Conservation (phyloP, 2,113 vertebrate species). For the Micronycteris hirsuta region DNA sequence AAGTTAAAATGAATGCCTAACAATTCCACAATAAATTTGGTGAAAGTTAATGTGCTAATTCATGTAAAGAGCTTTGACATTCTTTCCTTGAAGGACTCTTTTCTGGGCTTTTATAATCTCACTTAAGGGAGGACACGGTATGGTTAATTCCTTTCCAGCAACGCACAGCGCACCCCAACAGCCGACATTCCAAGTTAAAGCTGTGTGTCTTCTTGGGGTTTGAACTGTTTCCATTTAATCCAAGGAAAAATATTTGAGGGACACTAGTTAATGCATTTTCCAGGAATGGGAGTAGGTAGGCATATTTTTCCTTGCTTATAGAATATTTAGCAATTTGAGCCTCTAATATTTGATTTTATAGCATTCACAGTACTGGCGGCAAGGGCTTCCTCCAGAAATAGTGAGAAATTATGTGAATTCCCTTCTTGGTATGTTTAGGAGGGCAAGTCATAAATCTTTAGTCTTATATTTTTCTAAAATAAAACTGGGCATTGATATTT, state of each 20-base stretch:
- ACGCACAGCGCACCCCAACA: not conserved
- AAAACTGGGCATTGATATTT: slow-evolving; percentile 57
- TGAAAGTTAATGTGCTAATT: slow-evolving; percentile 23
- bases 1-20: slow-evolving; percentile 38
- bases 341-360: slow-evolving; percentile 61
- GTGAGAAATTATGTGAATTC: slow-evolving; percentile 62
- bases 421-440: slow-evolving; percentile 42
- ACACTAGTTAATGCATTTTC: slow-evolving; percentile 69
- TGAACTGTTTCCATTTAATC: slow-evolving; percentile 57
- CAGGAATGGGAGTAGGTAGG: slow-evolving; percentile 58
- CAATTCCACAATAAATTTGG: not conserved
- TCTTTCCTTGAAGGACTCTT: slow-evolving; percentile 30
- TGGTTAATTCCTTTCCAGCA: slow-evolving; percentile 36
- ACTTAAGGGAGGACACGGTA: not conserved
- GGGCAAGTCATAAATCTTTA: slow-evolving; percentile 52
- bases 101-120: slow-evolving; percentile 31
- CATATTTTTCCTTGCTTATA: slow-evolving; percentile 56
- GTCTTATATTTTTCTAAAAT: slow-evolving; percentile 52
- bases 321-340: slow-evolving; percentile 57
- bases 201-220: slow-evolving; percentile 48
- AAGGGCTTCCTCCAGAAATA: slow-evolving; percentile 50
- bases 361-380: slow-evolving; percentile 42
- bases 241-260: slow-evolving; percentile 65
- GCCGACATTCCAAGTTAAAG: slow-evolving; percentile 27
- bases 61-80: slow-evolving; percentile 14